Evolutionary conservation across 2,797 vertebrate genomes (phyloP).

Genomic region (Decapterus maruadsi): DNA sequence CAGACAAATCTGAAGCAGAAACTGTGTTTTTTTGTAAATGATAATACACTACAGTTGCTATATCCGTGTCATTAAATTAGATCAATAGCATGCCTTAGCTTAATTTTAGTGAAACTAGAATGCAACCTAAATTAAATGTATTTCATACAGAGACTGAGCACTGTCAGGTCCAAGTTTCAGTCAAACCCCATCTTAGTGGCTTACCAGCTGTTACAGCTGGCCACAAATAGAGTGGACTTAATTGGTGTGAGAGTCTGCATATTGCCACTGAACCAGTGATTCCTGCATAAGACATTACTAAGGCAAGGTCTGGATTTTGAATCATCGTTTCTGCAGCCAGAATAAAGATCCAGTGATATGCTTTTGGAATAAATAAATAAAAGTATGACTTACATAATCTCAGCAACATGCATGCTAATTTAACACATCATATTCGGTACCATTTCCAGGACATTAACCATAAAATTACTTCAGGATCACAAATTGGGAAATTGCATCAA

Average conservation of each 20-base stretch:
- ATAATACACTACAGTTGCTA: neutral
- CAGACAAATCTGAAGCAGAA: neutral
- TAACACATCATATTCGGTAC: slow-evolving; percentile 16
- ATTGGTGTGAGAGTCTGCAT: neutral
- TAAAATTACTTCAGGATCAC: slow-evolving; percentile 25
- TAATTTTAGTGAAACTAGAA: neutral
- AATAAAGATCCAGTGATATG: neutral
- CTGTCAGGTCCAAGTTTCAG: neutral
- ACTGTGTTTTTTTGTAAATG: neutral
- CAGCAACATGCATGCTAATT: slow-evolving; percentile 15
- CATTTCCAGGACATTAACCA: slow-evolving; percentile 27
- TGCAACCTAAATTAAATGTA: neutral
- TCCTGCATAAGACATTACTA: neutral
- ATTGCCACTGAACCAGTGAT: neutral
- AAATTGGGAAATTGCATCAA: slow-evolving; percentile 22
- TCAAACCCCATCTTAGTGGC: neutral
- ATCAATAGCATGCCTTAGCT: neutral
- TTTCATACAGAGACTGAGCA: neutral
- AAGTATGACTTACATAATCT: slow-evolving; percentile 10
- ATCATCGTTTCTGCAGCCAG: slow-evolving; percentile 14
- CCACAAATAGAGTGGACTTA: slow-evolving; percentile 11
- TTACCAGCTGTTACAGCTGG: slow-evolving; percentile 16
- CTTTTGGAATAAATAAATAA: slow-evolving; percentile 16
- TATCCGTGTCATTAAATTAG: neutral
- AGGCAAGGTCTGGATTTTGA: neutral